Evolutionary conservation across 2,113 vertebrate genomes (phyloP).

Genomic region (Rhea pennata): DNA sequence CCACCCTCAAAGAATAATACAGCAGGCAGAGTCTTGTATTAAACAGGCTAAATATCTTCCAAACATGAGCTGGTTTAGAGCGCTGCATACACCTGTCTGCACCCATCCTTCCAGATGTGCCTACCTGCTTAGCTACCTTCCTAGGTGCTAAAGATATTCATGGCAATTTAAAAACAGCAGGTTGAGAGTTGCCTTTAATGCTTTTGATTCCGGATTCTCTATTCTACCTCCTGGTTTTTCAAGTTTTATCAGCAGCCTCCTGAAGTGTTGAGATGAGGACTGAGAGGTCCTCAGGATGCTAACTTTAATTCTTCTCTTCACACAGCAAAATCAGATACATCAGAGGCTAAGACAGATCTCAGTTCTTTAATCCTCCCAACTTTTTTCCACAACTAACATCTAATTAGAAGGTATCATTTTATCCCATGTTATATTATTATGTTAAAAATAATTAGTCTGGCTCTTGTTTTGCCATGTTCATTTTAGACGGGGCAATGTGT

Average conservation of each 20-base stretch:
- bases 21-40: not conserved
- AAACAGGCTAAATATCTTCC: not conserved
- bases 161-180: not conserved
- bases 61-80: not conserved
- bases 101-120: not conserved
- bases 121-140: not conserved
- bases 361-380: not conserved
- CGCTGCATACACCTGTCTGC: not conserved
- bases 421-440: not conserved
- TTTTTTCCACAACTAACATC: conserved; percentile 45
- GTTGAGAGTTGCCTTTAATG: not conserved
- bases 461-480: not conserved
- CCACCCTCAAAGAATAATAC: not conserved
- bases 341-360: not conserved
- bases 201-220: not conserved
- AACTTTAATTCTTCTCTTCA: not conserved
- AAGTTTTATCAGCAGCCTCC: not conserved
- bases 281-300: not conserved
- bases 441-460: not conserved
- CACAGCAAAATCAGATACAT: not conserved
- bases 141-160: not conserved
- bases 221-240: not conserved
- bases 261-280: not conserved
- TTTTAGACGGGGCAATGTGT: not conserved
- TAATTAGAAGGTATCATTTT: not conserved